Evolutionary conservation across 2,888 invertebrate species (phyloP).

Genomic region (Pardosa pseudoannulata): DNA sequence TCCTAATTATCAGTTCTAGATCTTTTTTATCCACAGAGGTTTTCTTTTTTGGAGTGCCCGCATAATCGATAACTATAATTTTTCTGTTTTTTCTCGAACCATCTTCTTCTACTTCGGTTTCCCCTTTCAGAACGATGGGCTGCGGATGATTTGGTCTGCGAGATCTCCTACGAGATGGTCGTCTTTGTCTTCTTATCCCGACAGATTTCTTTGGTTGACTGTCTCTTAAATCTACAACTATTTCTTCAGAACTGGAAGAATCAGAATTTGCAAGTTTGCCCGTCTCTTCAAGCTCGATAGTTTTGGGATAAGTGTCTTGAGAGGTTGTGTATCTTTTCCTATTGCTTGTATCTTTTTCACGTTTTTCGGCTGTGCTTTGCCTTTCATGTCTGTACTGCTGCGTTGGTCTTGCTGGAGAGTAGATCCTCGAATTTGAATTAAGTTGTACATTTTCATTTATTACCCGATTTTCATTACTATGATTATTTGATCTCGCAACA

Average conservation of each 20-base stretch:
- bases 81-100: constrained; percentile 61
- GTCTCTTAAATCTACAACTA: constrained; percentile 12
- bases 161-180: not conserved
- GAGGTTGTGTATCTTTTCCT: too few relatives aligned
- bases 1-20: constrained; percentile 58
- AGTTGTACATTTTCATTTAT: too few relatives aligned
- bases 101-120: constrained; percentile 47
- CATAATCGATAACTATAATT: constrained; percentile 65
- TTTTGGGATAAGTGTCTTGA: too few relatives aligned
- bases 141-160: constrained; percentile 10
- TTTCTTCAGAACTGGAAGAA: constrained; percentile 29
- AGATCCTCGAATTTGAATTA: too few relatives aligned
- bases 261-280: not conserved
- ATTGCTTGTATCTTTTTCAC: too few relatives aligned
- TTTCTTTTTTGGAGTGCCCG: constrained; percentile 40
- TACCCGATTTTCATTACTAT: too few relatives aligned
- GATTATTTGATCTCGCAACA: too few relatives aligned
- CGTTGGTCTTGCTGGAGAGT: too few relatives aligned
- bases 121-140: constrained; percentile 50
- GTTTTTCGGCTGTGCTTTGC: too few relatives aligned
- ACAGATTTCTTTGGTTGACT: not conserved
- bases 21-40: constrained; percentile 55
- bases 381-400: too few relatives aligned
- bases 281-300: not conserved
- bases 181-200: not conserved